Percentiles rank a stretch among this genome's conserved stretches.
phyloP scores from a whole-genome alignment of 1,140 invertebrate species.

The Eurosta solidaginis region DNA sequence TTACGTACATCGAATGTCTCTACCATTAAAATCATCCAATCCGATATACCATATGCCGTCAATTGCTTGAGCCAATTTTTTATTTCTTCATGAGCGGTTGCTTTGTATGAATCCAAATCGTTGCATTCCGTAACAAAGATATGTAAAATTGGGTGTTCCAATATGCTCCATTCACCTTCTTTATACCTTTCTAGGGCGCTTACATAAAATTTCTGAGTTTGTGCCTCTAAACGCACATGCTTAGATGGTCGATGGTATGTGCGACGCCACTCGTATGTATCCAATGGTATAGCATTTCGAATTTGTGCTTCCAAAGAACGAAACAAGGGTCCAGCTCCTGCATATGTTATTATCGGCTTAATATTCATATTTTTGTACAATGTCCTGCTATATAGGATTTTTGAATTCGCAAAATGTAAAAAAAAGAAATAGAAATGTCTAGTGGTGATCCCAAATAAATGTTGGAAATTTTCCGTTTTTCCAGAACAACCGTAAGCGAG shows the following conservation, averaged over 20 bases:
- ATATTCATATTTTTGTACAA: conserved; percentile 45
- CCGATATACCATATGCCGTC: conserved; percentile 74
- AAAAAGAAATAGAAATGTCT: background rate
- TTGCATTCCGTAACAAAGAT: conserved; percentile 94
- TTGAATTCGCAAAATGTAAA: background rate
- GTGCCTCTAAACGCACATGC: conserved; percentile 82
- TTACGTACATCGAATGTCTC: conserved; percentile 90
- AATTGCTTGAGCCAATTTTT: conserved; percentile 84
- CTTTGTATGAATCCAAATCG: conserved; percentile 90
- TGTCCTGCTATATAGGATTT: background rate
- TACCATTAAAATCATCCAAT: conserved; percentile 94
- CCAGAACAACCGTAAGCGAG: background rate
- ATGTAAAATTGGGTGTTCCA: conserved; percentile 88
- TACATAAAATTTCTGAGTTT: conserved; percentile 81
- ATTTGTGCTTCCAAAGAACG: conserved; percentile 78
- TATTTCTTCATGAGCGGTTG: conserved; percentile 82
- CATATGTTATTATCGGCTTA: conserved; percentile 63
- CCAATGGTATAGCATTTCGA: conserved; percentile 78
- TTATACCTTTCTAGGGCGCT: conserved; percentile 69
- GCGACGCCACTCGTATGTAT: conserved; percentile 87
- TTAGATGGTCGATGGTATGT: conserved; percentile 80
- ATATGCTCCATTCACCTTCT: conserved; percentile 69
- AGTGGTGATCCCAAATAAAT: background rate
- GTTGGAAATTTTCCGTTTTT: background rate
- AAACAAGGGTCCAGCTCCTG: conserved; percentile 87